Base-by-base conservation (phyloP, 2,797 vertebrate genomes). In the Momotus momota region DNA sequence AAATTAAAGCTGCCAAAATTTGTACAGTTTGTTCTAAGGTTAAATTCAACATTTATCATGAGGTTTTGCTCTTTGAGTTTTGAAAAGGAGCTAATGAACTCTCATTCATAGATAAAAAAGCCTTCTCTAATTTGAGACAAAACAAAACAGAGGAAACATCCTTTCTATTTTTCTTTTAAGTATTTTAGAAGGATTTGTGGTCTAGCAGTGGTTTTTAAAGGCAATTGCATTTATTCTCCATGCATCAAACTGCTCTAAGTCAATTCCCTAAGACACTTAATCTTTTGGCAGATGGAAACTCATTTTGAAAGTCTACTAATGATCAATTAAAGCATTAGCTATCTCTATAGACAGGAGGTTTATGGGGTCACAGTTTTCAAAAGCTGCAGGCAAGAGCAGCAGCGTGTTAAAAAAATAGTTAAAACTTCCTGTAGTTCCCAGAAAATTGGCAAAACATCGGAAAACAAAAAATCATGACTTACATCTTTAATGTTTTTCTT, bases 301-400 rank as follows among this genome's bases (percentile, higher is more conserved):
- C 64, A 80, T 96, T 95, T 94, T 86, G 52, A 87, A 96, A 87
- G 87, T 89, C 84, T 91, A 58, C 90, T 96, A 96, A 94, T 94
- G 95, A 95, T 94, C 94, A 95, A 91, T 95, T 95, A 97, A 95
- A 94, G 67, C 72, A 91, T 85, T 95, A 95, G 84, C 81, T 97
- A 18, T 87, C 93, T 94, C 79, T 91, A 65, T 35, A 89, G 87
- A 91, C 89, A 87, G 74, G 60, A 92, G 60, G 71, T 87, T 92
- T 94, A 91, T 73, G 74, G 81, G 84, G 86, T 93, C 71, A 86
- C 22, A 79, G 74, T 80, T 64, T 92, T 91, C 84, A 92, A 71
- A 89, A 87, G 64, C 80, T 81, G 54, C 52, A 94, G 85, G 79
- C 84, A 91, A 92, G 21, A 92, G 60, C 40, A 80, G 67, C 46